Evolutionary conservation across 2,797 vertebrate genomes (phyloP), one percentile per base, ranked within the genome.

Genomic region (Syngnathus rostellatus): DNA sequence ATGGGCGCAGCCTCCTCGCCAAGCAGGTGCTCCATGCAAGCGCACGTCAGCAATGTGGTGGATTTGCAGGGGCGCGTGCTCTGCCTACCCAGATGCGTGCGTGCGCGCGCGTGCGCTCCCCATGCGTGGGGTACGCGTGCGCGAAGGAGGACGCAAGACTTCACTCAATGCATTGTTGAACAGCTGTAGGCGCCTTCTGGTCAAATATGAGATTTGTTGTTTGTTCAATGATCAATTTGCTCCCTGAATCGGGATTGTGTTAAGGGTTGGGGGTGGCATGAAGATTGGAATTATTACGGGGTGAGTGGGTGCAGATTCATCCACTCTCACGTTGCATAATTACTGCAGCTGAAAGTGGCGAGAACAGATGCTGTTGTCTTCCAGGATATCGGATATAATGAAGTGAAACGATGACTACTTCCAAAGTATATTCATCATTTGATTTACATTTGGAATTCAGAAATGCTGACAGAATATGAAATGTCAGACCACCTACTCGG

Each of bases 271-370:
- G 65, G 78, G 77, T 69, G 31, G 14, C 62, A 74, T 61, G 67
- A 62, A 70, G 75, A 75, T 77, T 78, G 77, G 79, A 72, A 80
- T 84, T 74, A 77, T 77, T 79, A 77, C 68, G 73, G 72, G 68
- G 65, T 65, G 83, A 80, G 86, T 82, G 83, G 81, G 83, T 67
- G 77, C 70, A 54, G 74, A 70, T 62, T 69, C 72, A 80, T 75
- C 77, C 79, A 71, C 83, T 82, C 74, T 84, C 75, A 14, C 81
- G 78, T 84, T 87, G 80, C 76, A 80, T 85, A 87, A 85, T 87
- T 84, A 78, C 74, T 73, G 67, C 51, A 51, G 77, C 76, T 70
- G 53, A 66, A 31, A 68, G 68, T 46, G 62, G 57, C 75, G 50
- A 5, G 43, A 70, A 63, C 19, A 21, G 51, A 73, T 46, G 55